phyloP scores from a whole-genome alignment of 2,888 invertebrate species.

The Atrina japonica region DNA sequence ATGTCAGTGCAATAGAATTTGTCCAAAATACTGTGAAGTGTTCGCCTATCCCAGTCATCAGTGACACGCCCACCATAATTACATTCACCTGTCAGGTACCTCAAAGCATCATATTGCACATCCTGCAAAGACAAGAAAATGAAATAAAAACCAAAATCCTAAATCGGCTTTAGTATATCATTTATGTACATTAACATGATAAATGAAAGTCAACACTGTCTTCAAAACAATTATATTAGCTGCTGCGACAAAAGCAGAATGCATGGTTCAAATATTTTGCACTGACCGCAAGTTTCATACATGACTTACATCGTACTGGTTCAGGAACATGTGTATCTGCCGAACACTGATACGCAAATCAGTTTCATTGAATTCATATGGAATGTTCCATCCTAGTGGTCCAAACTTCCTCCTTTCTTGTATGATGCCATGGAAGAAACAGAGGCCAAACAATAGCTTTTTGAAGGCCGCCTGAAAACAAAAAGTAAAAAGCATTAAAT shows the following conservation, averaged over 20 bases:
- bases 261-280: too few relatives aligned
- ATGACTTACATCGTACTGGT: slow-evolving; percentile 80
- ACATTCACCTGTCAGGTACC: slow-evolving; percentile 82
- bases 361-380: slow-evolving; percentile 83
- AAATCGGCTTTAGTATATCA: too few relatives aligned
- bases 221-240: too few relatives aligned
- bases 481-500: too few relatives aligned
- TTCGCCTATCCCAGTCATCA: slow-evolving; percentile 82
- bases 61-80: slow-evolving; percentile 83
- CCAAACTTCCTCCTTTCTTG: slow-evolving; percentile 82
- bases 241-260: too few relatives aligned
- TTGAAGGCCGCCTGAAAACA: slow-evolving; percentile 78
- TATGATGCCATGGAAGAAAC: slow-evolving; percentile 82
- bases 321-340: slow-evolving; percentile 82
- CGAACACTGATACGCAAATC: slow-evolving; percentile 82
- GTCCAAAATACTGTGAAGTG: slow-evolving; percentile 81
- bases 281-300: too few relatives aligned
- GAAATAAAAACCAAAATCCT: too few relatives aligned
- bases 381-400: slow-evolving; percentile 82
- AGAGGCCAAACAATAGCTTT: slow-evolving; percentile 81
- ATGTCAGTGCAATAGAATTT: slow-evolving; percentile 80
- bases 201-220: too few relatives aligned
- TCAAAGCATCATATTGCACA: slow-evolving; percentile 81
- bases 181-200: too few relatives aligned
- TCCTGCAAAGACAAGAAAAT: slow-evolving; percentile 69